Evolutionary conservation across 2,113 vertebrate species (phyloP).

Genomic region (Entomyzon cyanotis): DNA sequence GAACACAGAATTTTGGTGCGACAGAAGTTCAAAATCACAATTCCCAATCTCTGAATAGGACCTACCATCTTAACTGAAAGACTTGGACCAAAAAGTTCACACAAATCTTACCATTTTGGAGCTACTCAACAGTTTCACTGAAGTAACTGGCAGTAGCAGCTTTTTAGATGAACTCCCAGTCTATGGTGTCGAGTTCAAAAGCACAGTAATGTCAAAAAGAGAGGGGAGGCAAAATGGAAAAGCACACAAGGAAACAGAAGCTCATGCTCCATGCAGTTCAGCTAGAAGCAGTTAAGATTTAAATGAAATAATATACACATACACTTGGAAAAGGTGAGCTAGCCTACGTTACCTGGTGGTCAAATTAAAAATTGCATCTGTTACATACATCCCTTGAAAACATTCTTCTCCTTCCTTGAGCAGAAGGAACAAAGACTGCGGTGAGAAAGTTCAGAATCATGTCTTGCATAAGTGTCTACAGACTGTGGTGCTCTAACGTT

Average conservation of each 20-base stretch:
- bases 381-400: background rate
- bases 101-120: background rate
- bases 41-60: background rate
- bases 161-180: background rate
- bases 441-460: background rate
- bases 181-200: background rate
- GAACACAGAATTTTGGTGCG: background rate
- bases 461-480: background rate
- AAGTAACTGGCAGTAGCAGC: background rate
- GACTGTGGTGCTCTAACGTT: background rate
- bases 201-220: background rate
- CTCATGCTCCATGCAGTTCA: background rate
- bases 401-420: background rate
- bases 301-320: background rate
- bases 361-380: background rate
- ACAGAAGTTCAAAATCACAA: background rate
- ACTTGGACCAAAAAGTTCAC: background rate
- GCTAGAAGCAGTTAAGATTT: background rate
- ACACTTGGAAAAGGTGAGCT: background rate
- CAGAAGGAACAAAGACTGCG: background rate
- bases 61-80: background rate
- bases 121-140: background rate
- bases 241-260: background rate
- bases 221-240: background rate
- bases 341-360: background rate